phyloP scores from a whole-genome alignment of 2,888 invertebrate species.

The Agriopis aurantiaria region DNA sequence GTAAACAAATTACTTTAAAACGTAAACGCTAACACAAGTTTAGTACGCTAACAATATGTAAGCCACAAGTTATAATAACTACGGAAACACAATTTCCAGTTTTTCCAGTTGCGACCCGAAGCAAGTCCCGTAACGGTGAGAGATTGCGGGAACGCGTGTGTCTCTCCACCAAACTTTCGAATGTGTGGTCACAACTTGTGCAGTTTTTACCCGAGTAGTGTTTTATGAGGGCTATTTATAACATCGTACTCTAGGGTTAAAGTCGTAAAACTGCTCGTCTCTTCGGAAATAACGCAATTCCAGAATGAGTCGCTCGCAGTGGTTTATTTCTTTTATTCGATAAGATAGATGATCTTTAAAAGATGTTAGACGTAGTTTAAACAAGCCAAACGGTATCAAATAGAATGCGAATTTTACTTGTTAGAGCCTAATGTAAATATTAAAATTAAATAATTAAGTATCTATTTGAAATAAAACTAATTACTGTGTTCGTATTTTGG shows the following conservation, averaged over 20 bases:
- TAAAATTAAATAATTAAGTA: conserved; percentile 6
- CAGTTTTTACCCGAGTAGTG: conserved; percentile 48
- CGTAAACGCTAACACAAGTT: conserved; percentile 25
- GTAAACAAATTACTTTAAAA: conserved; percentile 11
- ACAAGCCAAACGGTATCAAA: conserved; percentile 63
- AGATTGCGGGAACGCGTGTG: conserved; percentile 44
- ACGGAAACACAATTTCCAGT: conserved; percentile 35
- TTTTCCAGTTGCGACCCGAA: conserved; percentile 32
- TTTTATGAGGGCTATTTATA: conserved; percentile 49
- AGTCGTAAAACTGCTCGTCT: conserved; percentile 41
- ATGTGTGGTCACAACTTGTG: conserved; percentile 49
- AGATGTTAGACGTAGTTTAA: conserved; percentile 62
- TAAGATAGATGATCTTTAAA: conserved; percentile 44
- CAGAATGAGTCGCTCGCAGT: conserved; percentile 29
- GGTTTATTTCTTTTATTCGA: conserved; percentile 30
- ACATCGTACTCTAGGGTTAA: conserved; percentile 40
- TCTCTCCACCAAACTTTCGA: conserved; percentile 43
- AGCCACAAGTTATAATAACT: conserved; percentile 37
- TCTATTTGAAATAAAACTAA: background rate
- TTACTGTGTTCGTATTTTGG: conserved; percentile 10
- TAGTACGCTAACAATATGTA: conserved; percentile 26
- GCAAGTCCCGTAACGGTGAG: conserved; percentile 38
- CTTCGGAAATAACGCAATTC: conserved; percentile 41
- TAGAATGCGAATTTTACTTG: conserved; percentile 34
- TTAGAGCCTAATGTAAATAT: conserved; percentile 39